Evolutionary conservation across 2,888 invertebrate species (phyloP), one percentile per base, ranked within the genome.

Genomic region (Ennomos fuscantarius): DNA sequence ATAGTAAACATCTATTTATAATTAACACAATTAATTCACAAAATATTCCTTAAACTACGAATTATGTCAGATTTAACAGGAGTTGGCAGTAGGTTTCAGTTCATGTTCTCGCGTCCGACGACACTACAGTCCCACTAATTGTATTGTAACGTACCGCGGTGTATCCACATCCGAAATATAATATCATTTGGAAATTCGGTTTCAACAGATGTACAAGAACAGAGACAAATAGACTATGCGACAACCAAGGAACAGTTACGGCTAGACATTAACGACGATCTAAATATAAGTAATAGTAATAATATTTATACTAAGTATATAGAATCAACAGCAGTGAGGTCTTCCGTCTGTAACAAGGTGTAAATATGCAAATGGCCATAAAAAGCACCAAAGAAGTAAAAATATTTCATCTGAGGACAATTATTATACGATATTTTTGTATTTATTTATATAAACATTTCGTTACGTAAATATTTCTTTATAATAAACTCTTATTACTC

Each of bases 61-160:
- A 70, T 64, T 71, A 74, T 70, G 71, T 73, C 70, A 77, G 74
- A 48, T 73, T 68, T 79, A 86, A 87, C 81, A 87, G 82, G 87
- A 82, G 81, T 87, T 91, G 91, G 91, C 91, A 91, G 91, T 91
- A 85, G 79, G 77, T 79, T 76, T 88, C 89, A 89, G 89, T 89
- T 78, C 87, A 73, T 74, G 89, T 89, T 78, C 87, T 73, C 75
- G 74, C 69, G 78, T 74, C 79, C 78, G 80, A 79, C 76, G 65
- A 71, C 71, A 72, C 58, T 67, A 66, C 57, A 68, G 71, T 77
- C 79, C 72, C 72, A 77, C 80, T 76, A 76, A 78, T 69, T 65
- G 63, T 76, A 56, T 44, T 36, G 33, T 49, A 39, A 39, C 75
- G 73, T 24, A 5, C 6, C 24, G 6, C 6, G 24, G 24, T 24